Conservation (phyloP, 2,797 vertebrate species). For the Distichodus sexfasciatus region DNA sequence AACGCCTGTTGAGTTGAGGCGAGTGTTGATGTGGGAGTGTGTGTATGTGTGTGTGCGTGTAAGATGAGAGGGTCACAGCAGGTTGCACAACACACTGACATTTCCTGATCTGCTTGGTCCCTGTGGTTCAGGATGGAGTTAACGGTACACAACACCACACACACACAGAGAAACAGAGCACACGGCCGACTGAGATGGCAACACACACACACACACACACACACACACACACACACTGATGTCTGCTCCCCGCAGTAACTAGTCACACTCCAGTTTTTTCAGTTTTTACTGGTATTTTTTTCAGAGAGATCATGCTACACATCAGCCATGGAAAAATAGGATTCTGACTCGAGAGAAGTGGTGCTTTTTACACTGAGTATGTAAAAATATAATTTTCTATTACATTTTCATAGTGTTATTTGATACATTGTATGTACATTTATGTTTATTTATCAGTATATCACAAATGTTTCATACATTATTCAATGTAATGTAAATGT, state of each 20-base stretch:
- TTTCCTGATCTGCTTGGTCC: slow-evolving; percentile 48
- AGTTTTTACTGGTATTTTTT: not conserved
- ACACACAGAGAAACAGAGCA: too few species aligned
- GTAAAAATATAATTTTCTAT: slow-evolving; percentile 17
- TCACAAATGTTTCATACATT: too few species aligned
- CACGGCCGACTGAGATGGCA: too few species aligned
- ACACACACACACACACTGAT: not conserved
- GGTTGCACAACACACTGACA: slow-evolving; percentile 60
- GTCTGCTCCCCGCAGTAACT: not conserved
- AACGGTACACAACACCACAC: slow-evolving; percentile 25
- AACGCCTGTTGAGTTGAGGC: too few species aligned
- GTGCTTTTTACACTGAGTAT: not conserved
- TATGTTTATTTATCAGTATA: not conserved
- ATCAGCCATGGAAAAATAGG: slow-evolving; percentile 2
- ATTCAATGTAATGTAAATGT: too few species aligned
- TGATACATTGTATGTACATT: not conserved
- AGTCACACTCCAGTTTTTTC: not conserved
- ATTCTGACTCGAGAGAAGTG: not conserved
- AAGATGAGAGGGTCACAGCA: slow-evolving; percentile 40
- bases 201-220: slow-evolving; percentile 9
- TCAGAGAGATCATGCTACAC: not conserved
- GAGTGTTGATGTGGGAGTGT: too few species aligned
- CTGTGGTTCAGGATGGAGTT: slow-evolving; percentile 34
- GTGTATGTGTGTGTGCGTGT: too few species aligned
- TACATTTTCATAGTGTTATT: not conserved